phyloP scores from a whole-genome alignment of 2,113 vertebrate genomes.

The Chiloscyllium plagiosum region DNA sequence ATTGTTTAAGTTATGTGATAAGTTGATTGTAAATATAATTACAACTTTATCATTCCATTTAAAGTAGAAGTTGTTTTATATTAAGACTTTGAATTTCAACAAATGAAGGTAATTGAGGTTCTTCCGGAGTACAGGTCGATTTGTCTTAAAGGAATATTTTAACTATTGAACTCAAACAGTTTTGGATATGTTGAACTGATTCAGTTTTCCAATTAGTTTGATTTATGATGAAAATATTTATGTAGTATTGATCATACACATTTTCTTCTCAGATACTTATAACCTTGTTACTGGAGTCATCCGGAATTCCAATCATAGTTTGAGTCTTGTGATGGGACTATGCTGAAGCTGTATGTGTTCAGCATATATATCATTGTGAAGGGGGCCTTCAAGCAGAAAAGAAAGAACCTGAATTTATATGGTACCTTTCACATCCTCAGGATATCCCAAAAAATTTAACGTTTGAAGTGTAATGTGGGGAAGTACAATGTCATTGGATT shows the following conservation, averaged over 20 bases:
- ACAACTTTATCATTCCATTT: neutral
- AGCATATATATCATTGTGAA: neutral
- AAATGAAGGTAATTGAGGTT: neutral
- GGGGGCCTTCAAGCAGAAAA: neutral
- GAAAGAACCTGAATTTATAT: neutral
- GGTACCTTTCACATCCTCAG: neutral
- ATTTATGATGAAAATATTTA: neutral
- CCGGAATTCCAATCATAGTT: neutral
- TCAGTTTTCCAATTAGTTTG: neutral
- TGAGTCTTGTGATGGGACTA: neutral
- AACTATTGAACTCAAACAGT: neutral
- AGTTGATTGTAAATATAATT: neutral
- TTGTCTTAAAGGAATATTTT: neutral
- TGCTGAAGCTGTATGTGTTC: neutral
- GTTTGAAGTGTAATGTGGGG: neutral
- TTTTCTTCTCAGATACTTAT: neutral
- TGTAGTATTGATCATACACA: neutral
- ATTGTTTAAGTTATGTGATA: neutral
- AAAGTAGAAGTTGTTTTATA: neutral
- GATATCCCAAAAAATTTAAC: neutral
- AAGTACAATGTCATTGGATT: neutral
- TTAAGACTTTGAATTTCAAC: neutral
- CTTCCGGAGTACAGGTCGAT: neutral
- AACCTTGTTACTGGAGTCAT: neutral
- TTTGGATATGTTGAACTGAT: neutral